phyloP scores from a whole-genome alignment of 2,797 vertebrate species.

The Xenops minutus region DNA sequence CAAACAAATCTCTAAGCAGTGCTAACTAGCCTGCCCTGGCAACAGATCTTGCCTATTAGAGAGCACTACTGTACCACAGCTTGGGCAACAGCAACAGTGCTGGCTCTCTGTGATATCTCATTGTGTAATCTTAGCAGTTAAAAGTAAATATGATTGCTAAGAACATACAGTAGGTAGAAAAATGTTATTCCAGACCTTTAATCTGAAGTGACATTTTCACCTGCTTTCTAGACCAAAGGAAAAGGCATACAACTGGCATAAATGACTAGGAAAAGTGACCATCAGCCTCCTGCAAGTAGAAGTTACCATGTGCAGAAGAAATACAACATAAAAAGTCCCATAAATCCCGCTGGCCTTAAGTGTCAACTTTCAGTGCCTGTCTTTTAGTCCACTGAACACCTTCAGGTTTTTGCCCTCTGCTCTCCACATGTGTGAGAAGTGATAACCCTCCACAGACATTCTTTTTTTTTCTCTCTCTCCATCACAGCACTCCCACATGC shows the following conservation, averaged over 20 bases:
- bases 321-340: background rate
- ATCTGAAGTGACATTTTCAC: background rate
- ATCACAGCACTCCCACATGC: background rate
- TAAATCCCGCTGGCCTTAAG: background rate
- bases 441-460: background rate
- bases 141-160: background rate
- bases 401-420: background rate
- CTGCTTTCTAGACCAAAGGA: background rate
- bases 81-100: background rate
- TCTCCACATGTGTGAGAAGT: background rate
- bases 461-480: background rate
- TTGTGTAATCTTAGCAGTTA: background rate
- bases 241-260: background rate
- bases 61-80: background rate
- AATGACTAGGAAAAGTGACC: background rate
- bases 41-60: background rate
- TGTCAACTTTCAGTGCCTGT: background rate
- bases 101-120: background rate
- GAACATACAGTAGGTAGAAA: background rate
- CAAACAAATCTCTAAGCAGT: background rate
- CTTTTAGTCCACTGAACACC: background rate
- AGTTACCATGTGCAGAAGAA: background rate
- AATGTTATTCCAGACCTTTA: background rate
- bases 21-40: background rate
- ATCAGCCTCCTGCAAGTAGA: background rate